Percentiles rank a stretch among this genome's conserved stretches.
These are phyloP conservation scores for Cyprinus carpio DNA, from an alignment of 2,113 vertebrate species.

Conservation along the genomic window DNA sequence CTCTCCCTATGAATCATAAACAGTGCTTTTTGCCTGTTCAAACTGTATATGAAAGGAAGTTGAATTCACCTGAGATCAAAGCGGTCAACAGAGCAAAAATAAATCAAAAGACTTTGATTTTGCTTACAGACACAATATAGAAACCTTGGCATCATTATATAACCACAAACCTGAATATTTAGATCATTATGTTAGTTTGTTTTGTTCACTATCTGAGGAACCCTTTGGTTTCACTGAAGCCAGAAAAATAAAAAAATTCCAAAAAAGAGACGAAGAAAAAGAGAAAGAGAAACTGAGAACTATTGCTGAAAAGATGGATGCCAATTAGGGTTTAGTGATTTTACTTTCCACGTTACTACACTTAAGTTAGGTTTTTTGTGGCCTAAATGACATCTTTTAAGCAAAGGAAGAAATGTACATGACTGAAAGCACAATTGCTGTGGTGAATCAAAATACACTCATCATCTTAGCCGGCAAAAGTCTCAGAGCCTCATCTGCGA, in stretches of 20 bases:
- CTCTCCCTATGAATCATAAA: not conserved
- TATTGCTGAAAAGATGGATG: not conserved
- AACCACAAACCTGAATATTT: not conserved
- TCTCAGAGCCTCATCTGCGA: conserved; percentile 24
- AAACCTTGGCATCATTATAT: not conserved
- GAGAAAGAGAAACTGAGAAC: not conserved
- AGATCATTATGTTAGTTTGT: not conserved
- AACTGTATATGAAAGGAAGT: not conserved
- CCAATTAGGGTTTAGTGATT: not conserved
- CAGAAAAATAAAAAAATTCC: not conserved
- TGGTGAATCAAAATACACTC: conserved; percentile 17
- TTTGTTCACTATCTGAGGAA: not conserved
- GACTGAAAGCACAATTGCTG: not conserved
- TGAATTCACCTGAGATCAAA: not conserved
- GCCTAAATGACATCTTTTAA: not conserved
- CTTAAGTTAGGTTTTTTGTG: not conserved
- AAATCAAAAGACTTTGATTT: not conserved
- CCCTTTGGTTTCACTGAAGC: not conserved
- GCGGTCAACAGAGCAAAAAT: not conserved
- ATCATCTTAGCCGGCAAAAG: not conserved
- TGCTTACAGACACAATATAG: not conserved
- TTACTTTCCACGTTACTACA: not conserved
- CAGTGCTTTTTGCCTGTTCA: not conserved
- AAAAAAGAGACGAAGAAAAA: not conserved
- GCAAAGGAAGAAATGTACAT: not conserved